These are phyloP conservation scores for Cyprinodon tularosa DNA, from an alignment of 2,113 vertebrate genomes.

Conservation along the genomic window DNA sequence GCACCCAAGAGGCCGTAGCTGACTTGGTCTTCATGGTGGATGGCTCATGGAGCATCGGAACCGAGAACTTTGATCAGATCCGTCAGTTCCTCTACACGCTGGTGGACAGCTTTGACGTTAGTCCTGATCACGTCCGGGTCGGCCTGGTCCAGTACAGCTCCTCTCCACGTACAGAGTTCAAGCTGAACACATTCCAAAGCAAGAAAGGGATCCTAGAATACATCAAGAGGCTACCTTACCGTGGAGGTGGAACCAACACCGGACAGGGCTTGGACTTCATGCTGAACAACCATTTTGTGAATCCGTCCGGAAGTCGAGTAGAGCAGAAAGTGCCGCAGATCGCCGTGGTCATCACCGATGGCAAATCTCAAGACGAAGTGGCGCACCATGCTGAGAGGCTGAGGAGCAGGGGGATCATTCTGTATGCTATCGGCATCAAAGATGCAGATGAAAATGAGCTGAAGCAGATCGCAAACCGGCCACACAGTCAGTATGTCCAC, in stretches of 20 bases:
- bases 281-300: constrained; percentile 83
- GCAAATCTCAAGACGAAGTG: constrained; percentile 67
- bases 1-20: constrained; percentile 83
- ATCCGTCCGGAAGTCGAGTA: constrained; percentile 85
- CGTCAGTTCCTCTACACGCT: constrained; percentile 87
- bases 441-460: constrained; percentile 80
- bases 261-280: constrained; percentile 86
- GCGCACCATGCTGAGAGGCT: constrained; percentile 74
- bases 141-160: constrained; percentile 89
- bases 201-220: constrained; percentile 80
- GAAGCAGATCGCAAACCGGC: constrained; percentile 73
- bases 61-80: constrained; percentile 86
- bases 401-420: constrained; percentile 72
- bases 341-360: constrained; percentile 67
- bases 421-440: constrained; percentile 87
- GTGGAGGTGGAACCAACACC: constrained; percentile 82
- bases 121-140: constrained; percentile 83
- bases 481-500: constrained; percentile 71
- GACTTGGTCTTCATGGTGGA: constrained; percentile 96
- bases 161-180: constrained; percentile 86
- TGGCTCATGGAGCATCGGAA: constrained; percentile 88
- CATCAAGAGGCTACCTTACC: constrained; percentile 82
- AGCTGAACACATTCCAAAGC: constrained; percentile 81
- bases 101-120: constrained; percentile 84
- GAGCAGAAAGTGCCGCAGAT: constrained; percentile 65